phyloP scores from a whole-genome alignment of 2,888 invertebrate genomes.

The Ferdinandea cuprea region DNA sequence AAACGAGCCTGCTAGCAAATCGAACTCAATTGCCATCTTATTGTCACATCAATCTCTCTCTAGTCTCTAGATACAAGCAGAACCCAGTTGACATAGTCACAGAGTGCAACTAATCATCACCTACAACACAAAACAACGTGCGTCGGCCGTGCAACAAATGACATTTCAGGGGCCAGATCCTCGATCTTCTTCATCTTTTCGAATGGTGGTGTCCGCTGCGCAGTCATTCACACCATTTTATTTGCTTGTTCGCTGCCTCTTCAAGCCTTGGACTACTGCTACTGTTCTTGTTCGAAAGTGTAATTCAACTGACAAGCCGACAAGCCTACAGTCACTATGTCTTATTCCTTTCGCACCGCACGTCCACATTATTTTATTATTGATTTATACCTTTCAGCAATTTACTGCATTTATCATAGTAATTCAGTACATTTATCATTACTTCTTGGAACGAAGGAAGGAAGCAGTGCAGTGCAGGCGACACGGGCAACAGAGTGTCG shows the following conservation, averaged over 20 bases:
- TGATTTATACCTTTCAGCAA: conserved; percentile 83
- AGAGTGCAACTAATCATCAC: conserved; percentile 70
- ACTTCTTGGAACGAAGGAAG: conserved; percentile 62
- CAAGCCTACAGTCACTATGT: conserved; percentile 71
- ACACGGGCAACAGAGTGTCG: conserved; percentile 14
- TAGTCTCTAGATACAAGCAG: conserved; percentile 42
- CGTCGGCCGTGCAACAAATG: conserved; percentile 56
- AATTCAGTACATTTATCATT: conserved; percentile 83
- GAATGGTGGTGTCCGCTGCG: conserved; percentile 18
- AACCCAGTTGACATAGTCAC: conserved; percentile 51
- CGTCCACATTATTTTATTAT: conserved; percentile 79
- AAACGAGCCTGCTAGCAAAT: conserved; percentile 64
- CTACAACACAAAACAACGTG: conserved; percentile 67
- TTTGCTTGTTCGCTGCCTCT: conserved; percentile 40
- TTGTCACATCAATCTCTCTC: conserved; percentile 70
- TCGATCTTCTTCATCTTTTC: conserved; percentile 67
- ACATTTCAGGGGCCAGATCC: conserved; percentile 60
- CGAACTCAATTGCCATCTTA: conserved; percentile 70
- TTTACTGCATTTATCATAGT: conserved; percentile 83
- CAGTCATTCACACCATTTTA: conserved; percentile 58
- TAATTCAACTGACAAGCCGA: conserved; percentile 73
- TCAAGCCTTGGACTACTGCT: conserved; percentile 53
- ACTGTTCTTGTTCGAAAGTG: conserved; percentile 74
- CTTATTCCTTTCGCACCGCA: conserved; percentile 69
- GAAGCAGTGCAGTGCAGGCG: too few species aligned